These are phyloP conservation scores for Hemitrygon akajei DNA, from an alignment of 2,797 vertebrate species.

Conservation along the genomic window DNA sequence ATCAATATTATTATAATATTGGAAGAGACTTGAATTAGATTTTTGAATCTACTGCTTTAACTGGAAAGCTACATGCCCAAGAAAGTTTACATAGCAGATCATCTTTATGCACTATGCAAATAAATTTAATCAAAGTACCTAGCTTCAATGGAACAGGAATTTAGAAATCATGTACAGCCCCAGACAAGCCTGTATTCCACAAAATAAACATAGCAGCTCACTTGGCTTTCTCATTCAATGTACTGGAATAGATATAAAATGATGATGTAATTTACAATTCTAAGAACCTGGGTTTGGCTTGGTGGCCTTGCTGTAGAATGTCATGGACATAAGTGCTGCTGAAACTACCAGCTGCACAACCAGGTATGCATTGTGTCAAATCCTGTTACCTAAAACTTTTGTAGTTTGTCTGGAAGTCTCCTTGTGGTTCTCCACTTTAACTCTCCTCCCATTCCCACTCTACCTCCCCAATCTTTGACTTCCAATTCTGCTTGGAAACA, in stretches of 20 bases:
- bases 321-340: not conserved
- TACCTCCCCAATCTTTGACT: not conserved
- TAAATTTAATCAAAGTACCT: too few species aligned
- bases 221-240: not conserved
- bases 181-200: too few species aligned
- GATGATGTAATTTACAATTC: not conserved
- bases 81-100: not conserved
- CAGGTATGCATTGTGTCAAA: not conserved
- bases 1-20: not conserved
- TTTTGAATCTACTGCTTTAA: not conserved
- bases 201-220: too few species aligned
- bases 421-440: not conserved
- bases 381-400: not conserved
- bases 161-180: too few species aligned
- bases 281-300: not conserved
- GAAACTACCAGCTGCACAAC: not conserved
- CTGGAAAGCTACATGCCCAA: not conserved
- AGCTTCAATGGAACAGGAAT: too few species aligned
- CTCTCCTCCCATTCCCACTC: not conserved
- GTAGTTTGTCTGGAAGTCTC: not conserved
- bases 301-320: not conserved
- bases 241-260: not conserved
- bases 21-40: not conserved
- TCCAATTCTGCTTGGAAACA: not conserved
- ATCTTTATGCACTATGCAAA: too few species aligned